Evolutionary conservation across 2,888 invertebrate genomes (phyloP).

Genomic region (Baccha elongata): DNA sequence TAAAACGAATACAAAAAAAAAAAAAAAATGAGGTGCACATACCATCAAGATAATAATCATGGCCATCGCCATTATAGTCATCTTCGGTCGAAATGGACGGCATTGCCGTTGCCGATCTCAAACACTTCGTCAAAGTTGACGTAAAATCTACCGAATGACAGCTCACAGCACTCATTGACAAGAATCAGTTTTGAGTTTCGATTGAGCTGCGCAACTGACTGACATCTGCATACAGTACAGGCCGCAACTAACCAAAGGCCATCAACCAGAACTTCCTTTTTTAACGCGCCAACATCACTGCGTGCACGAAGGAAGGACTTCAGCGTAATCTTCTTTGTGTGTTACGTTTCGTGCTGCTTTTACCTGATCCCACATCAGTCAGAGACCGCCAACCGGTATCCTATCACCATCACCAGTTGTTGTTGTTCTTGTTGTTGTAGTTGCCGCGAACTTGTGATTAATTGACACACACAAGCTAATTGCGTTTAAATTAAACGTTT

Average conservation of each 20-base stretch:
- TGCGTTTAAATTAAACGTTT: conserved; percentile 74
- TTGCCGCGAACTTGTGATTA: conserved; percentile 70
- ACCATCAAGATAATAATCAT: conserved; percentile 66
- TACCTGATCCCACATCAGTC: conserved; percentile 69
- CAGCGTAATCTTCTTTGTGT: conserved; percentile 42
- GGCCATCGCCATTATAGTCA: conserved; percentile 60
- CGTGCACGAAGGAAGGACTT: conserved; percentile 48
- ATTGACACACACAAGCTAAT: conserved; percentile 74
- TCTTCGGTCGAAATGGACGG: conserved; percentile 12
- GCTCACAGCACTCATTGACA: conserved; percentile 62
- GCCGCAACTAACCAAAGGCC: neutral
- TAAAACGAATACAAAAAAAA: neutral
- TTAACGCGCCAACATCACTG: conserved; percentile 44
- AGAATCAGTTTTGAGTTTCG: conserved; percentile 65
- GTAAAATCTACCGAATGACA: conserved; percentile 64
- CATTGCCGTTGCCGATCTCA: conserved; percentile 24
- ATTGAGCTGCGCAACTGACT: conserved; percentile 67
- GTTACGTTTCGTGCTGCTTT: conserved; percentile 35
- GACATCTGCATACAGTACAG: conserved; percentile 64
- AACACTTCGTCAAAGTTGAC: conserved; percentile 61
- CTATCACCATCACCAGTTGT: conserved; percentile 55
- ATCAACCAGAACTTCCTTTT: conserved; percentile 47
- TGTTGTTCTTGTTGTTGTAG: conserved; percentile 45
- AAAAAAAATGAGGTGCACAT: conserved; percentile 31
- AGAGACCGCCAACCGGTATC: conserved; percentile 71